Evolutionary conservation across 2,113 vertebrate genomes (phyloP).

Genomic region (Nycticryphes semicollaris): DNA sequence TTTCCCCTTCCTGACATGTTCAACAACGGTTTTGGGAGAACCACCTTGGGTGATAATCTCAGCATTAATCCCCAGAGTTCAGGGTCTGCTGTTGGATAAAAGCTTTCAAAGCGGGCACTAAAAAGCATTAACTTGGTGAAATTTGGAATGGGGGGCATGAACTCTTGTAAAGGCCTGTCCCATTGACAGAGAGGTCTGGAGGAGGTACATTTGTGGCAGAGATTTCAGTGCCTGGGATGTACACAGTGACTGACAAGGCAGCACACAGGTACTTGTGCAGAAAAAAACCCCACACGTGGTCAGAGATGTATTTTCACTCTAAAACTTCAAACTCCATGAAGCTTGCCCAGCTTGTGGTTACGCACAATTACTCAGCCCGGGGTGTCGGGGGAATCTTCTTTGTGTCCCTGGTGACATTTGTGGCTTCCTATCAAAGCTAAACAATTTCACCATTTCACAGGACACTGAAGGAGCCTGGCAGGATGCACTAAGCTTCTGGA

Average conservation of each 20-base stretch:
- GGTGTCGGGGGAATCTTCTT: not conserved
- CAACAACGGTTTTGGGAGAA: not conserved
- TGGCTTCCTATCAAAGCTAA: not conserved
- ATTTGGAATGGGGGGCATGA: not conserved
- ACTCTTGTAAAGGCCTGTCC: not conserved
- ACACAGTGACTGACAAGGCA: not conserved
- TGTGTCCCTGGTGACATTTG: not conserved
- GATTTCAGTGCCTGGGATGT: not conserved
- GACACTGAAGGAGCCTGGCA: not conserved
- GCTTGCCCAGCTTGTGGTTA: not conserved
- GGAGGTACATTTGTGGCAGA: not conserved
- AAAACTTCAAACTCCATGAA: not conserved
- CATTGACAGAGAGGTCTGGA: not conserved
- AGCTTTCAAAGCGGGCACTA: not conserved
- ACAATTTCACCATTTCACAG: not conserved
- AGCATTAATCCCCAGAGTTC: not conserved
- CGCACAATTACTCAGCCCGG: not conserved
- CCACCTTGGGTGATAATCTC: not conserved
- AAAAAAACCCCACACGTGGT: not conserved
- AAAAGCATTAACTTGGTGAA: not conserved
- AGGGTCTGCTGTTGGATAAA: not conserved
- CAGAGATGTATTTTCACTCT: not conserved
- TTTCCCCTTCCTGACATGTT: not conserved
- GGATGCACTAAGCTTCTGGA: not conserved
- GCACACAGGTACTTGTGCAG: not conserved